These are phyloP conservation scores for Sycobia sp. DNA, from an alignment of 1,140 invertebrate genomes.

Conservation along the genomic window DNA sequence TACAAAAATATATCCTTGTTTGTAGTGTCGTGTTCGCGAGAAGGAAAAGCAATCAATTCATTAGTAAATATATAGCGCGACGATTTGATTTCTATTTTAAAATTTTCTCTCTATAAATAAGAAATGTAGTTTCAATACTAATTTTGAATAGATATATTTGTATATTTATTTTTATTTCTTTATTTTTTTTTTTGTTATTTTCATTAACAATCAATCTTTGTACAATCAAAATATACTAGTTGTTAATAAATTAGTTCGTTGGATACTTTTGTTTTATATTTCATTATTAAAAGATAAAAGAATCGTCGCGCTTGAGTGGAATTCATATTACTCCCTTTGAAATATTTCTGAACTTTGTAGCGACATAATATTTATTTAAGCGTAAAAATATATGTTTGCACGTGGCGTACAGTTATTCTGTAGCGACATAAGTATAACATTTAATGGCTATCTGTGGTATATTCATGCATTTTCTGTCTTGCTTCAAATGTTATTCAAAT, in stretches of 20 bases:
- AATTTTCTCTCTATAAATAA: not conserved
- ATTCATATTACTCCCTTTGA: conserved; percentile 20
- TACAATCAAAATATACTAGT: too few species aligned
- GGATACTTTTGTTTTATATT: too few species aligned
- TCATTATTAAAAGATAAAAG: not conserved
- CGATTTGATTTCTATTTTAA: not conserved
- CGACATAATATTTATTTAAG: conserved; percentile 37
- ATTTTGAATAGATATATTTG: too few species aligned
- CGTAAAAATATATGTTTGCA: conserved; percentile 40
- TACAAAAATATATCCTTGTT: conserved; percentile 20
- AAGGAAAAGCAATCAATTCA: conserved; percentile 1
- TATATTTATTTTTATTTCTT: too few species aligned
- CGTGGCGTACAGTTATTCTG: conserved; percentile 41
- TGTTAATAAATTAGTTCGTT: too few species aligned
- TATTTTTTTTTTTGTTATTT: too few species aligned
- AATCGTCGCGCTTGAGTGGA: conserved; percentile 20
- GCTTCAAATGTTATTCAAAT: conserved; percentile 38
- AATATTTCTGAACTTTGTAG: conserved; percentile 18
- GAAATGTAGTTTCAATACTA: too few species aligned
- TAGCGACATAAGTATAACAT: conserved; percentile 47
- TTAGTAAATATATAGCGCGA: not conserved
- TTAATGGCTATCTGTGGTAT: conserved; percentile 45
- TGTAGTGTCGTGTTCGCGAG: conserved; percentile 18
- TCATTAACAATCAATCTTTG: too few species aligned
- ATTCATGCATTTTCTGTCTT: conserved; percentile 38